Base-by-base conservation (phyloP, 2,797 vertebrate genomes). In the Pseudomugil tenellus region DNA sequence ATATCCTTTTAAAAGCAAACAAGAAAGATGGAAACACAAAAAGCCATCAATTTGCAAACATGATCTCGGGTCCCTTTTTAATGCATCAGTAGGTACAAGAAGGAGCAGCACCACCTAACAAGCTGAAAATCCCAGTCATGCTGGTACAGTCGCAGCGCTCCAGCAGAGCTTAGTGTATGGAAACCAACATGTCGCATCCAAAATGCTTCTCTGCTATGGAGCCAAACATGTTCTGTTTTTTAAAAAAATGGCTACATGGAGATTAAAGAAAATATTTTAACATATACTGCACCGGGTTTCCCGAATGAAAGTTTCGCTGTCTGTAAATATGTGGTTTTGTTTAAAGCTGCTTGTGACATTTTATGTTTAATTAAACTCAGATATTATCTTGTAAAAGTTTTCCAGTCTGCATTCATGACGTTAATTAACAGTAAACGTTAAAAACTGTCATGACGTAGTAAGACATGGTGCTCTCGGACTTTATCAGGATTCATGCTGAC, bases 1-100 rank as follows among this genome's bases (percentile, higher is more conserved):
- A 69, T 29, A 64, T 53, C 26, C 7, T 66, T 35, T 58, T 51
- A 25, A 61, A 72, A 74, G 57, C 16, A 61, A 74, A 57, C 39
- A 19, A 43, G 17, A 17, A 23, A 79, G 3, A 58, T 28, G 52
- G 2, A 63, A 70, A 70, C n/a, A 1, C 3, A 48, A 56, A 58
- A 67, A 35, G 34, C 34, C 34, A 35, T 21, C 55, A 46, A 55
- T 46, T 21, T 23, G 4, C n/a, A 17, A n/a, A n/a, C n/a, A n/a
- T n/a, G n/a, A n/a, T n/a, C n/a, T n/a, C n/a, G n/a, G n/a, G n/a
- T n/a, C n/a, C n/a, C n/a, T n/a, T n/a, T n/a, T n/a, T n/a, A n/a
- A n/a, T n/a, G n/a, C n/a, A n/a, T n/a, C n/a, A n/a, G n/a, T n/a
- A n/a, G n/a, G n/a, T n/a, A n/a, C n/a, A n/a, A n/a, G n/a, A n/a